Evolutionary conservation across 2,113 vertebrate genomes (phyloP), one percentile per base, ranked within the genome.

Genomic region (Chamaetylas fuelleborni): DNA sequence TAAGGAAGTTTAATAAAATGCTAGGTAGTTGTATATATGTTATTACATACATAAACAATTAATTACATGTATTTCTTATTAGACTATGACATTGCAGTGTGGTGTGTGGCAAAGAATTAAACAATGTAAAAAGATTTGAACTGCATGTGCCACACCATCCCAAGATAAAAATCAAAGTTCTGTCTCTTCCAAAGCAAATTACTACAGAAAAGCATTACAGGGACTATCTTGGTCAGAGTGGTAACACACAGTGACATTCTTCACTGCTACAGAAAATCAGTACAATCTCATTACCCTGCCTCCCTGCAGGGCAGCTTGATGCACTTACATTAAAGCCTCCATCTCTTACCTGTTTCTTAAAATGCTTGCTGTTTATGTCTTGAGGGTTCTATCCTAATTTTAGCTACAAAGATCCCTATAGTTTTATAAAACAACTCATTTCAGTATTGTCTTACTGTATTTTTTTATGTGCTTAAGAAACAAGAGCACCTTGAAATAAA

Each of bases 231-330:
- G 4, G 43, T 71, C 33, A 73, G 62, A 87, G 53, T 45, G 61
- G 83, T 57, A 89, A 67, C 1, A 2, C 60, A 40, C 19, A 38
- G 60, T 83, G 85, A 83, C 82, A 88, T 94, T 88, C 77, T 86
- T 90, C 82, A 76, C 56, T 70, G 57, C 57, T 79, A 58, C 81
- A 87, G 88, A 96, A 95, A 95, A 92, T 94, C 91, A 82, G 92
- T 79, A 66, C 88, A 87, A 89, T 90, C 92, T 84, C 91, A 81
- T 96, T 96, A 91, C 26, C 18, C 14, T 89, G 86, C 56, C 58
- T 89, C 80, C 83, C 96, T 87, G 86, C 81, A 73, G 76, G 70
- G 88, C 58, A 92, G 56, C 69, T 89, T 92, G 86, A 85, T 89
- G 57, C 51, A 81, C 60, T 95, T 76, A 72, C 53, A 65, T 76